phyloP scores from a whole-genome alignment of 2,888 invertebrate genomes.

The Poecilobothrus nobilitatus region DNA sequence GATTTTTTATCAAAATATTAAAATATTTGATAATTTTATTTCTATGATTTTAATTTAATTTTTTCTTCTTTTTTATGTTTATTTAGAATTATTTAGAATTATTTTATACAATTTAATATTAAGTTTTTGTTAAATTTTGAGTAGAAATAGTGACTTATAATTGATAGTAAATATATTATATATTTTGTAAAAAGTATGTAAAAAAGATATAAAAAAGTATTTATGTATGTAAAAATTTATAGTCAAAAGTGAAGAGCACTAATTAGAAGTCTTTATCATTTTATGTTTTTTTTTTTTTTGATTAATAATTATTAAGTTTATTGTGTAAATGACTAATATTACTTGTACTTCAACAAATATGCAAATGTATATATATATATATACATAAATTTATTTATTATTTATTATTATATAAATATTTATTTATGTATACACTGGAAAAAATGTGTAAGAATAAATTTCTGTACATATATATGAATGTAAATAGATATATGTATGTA shows the following conservation, averaged over 20 bases:
- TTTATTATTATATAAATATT: too few relatives aligned
- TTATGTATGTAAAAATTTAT: not conserved
- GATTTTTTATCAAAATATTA: too few relatives aligned
- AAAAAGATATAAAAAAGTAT: not conserved
- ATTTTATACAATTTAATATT: too few relatives aligned
- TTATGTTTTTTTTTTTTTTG: not conserved
- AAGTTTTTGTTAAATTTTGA: not conserved
- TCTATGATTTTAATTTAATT: too few relatives aligned
- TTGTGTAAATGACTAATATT: too few relatives aligned
- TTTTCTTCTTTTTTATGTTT: too few relatives aligned
- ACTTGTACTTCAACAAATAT: too few relatives aligned
- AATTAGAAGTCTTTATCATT: not conserved
- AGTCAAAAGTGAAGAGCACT: constrained; percentile 5
- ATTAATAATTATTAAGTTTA: not conserved
- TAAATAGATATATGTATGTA: not conserved
- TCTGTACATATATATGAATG: not conserved
- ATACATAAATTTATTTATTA: too few relatives aligned
- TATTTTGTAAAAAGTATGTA: not conserved
- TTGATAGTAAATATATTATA: not conserved
- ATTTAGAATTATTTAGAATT: too few relatives aligned
- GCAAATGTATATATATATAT: too few relatives aligned
- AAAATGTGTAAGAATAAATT: not conserved
- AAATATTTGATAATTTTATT: too few relatives aligned
- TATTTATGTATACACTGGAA: too few relatives aligned
- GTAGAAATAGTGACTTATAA: not conserved